Evolutionary conservation across 2,113 vertebrate species (phyloP).

Genomic region (Pluvialis apricaria): DNA sequence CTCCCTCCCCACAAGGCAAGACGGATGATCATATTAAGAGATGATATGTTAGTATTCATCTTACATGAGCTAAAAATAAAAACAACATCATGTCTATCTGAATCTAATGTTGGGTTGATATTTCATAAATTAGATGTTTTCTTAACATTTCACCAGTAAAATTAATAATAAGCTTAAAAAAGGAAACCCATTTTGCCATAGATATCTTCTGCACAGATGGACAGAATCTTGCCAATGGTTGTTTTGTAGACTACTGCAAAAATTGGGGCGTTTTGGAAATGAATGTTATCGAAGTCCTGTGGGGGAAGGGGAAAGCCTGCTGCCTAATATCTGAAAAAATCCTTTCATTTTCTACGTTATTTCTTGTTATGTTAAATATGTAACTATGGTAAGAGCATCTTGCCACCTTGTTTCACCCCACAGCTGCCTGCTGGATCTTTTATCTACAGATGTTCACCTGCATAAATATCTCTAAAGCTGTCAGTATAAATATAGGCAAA

Average conservation of each 20-base stretch:
- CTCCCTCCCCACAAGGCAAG: neutral
- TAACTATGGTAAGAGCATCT: neutral
- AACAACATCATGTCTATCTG: neutral
- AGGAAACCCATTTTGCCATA: neutral
- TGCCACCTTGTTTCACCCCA: neutral
- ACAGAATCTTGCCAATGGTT: neutral
- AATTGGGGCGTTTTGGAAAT: neutral
- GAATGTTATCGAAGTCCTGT: neutral
- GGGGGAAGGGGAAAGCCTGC: neutral
- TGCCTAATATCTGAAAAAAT: neutral
- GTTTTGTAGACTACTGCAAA: neutral
- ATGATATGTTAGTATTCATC: neutral
- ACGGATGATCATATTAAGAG: neutral
- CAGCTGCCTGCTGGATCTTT: neutral
- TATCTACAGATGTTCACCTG: conserved; percentile 12
- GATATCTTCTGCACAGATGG: neutral
- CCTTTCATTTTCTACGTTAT: neutral
- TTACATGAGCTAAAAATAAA: neutral
- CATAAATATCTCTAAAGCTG: conserved; percentile 3
- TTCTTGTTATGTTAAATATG: neutral
- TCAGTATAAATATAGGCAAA: neutral
- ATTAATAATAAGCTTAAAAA: neutral
- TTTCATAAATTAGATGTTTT: neutral
- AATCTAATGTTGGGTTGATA: neutral
- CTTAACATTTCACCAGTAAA: neutral